Base-by-base conservation (phyloP, 30 jellyfish, hydroid and myxozoan species). In the Hydractinia echinata region DNA sequence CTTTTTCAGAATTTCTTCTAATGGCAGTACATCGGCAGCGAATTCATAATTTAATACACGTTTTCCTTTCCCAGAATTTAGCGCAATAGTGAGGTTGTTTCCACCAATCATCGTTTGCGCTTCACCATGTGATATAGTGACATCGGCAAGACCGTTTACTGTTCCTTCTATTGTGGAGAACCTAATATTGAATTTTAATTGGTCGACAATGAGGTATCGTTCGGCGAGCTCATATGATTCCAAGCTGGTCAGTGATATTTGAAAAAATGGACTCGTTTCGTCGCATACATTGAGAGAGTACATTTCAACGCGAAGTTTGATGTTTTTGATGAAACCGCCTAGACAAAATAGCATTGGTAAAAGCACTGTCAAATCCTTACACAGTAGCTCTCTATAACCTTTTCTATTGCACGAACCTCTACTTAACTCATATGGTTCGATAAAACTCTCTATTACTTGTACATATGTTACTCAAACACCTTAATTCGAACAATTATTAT, bases 91-190 rank as follows among this genome's bases (percentile, higher is more conserved):
- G 39, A 51, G 39, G 39, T 64, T 64, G 74, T 6, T 64, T 7
- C 74, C 74, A 64, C 74, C 74, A 13, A 64, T n/a, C 19, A 51
- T n/a, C 39, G 74, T 64, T 64, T 51, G 19, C 39, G 74, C 74
- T 6, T n/a, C 39, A 7, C 74, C 74, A n/a, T 64, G 51, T 7
- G 74, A 64, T 64, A 64, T 64, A 7, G 74, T n/a, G 19, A 64
- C 19, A 64, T 64, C 74, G 39, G 74, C 74, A 64, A 64, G 74
- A 13, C 39, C 39, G 39, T 64, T 64, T 51, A 64, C 74, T 64
- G 74, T 51, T n/a, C 51, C 19, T 13, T 44, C 18, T 6, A 64
- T 8, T 6, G 39, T 51, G 19, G 74, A 51, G 16, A 64, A 64
- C 19, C 19, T 64, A 1, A 13, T 51, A 7, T 44, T 13, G 19